Evolutionary conservation across 2,113 vertebrate genomes (phyloP), one percentile per base, ranked within the genome.

Genomic region (Poecile atricapillus): DNA sequence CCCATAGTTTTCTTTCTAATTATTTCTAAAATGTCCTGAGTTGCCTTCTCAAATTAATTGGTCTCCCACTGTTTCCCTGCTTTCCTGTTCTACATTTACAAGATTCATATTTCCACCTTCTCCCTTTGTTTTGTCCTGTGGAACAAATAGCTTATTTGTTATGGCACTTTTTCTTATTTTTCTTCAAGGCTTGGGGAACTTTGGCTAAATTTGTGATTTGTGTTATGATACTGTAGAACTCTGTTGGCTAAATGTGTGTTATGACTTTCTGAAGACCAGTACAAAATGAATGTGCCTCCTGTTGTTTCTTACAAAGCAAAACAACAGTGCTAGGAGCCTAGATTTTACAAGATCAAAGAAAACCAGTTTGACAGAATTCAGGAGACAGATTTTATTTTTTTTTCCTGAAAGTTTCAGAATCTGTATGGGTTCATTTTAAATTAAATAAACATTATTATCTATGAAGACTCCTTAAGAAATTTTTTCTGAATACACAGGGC

Each of bases 21-120:
- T 87, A 82, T 62, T 84, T 82, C 65, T 91, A 80, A 95, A 95
- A 92, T 91, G 67, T 79, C 70, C 65, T 79, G 46, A 56, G n/a
- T 68, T 49, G 13, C 50, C 47, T 69, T 65, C 53, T 76, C 50
- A 87, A 95, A 83, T 69, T 94, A 93, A 85, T 91, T 73, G 23
- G 8, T 46, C 24, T 93, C 86, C 56, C 31, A 83, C 74, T 74
- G 50, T 50, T 91, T 87, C 23, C 30, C n/a, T 0, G 0, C 37
- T 85, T 78, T 82, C 8, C 30, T 2, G 0, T 58, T 73, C 44
- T 84, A 69, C 49, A 49, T 76, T 87, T 84, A 67, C 21, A 90
- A 73, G 30, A n/a, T 15, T 49, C 24, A 53, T 79, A 30, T 89
- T 89, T 73, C n/a, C 13, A 63, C 9, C 33, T 84, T 74, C n/a